Evolutionary conservation across 2,113 vertebrate genomes (phyloP), one percentile per base, ranked within the genome.

Genomic region (Hystrix cristata): DNA sequence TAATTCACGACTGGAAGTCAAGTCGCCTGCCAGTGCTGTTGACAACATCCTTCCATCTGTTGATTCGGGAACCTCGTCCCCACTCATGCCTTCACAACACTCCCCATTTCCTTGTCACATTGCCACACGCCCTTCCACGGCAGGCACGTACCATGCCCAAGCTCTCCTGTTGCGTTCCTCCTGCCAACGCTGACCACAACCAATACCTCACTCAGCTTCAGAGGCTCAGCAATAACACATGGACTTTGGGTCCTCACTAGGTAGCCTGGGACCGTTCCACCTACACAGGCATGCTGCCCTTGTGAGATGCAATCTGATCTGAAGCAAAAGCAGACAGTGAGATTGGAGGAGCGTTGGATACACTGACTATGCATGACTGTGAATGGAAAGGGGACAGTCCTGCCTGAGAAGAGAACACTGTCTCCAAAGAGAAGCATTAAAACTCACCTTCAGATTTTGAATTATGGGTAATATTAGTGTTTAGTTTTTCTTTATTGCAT

Each of bases 1-100:
- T 80, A 91, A 91, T 83, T 95, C 62, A 79, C 91, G 82, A 93
- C 88, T 67, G 83, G 16, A 92, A 93, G 38, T 92, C 60, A 87
- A 84, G 84, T 31, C 57, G 64, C 31, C 79, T 86, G 64, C 91
- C 85, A 88, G 21, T 1, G 2, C 43, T 64, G 3, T 71, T 29
- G 60, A 89, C 27, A 76, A 8, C 7, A 71, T 14, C 21, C 16
- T 94, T 96, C 88, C 53, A 90, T 46, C 71, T 78, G 12, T 43
- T 85, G 71, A 57, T 29, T 67, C 71, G 84, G 43, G 19, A 6
- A 72, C 55, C 53, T 14, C 48, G 31, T 90, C 27, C 19, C 16
- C 16, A 51, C 34, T 64, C 59, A 71, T 27, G 64, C 43, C 59
- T 71, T 96, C 60, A 71, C 31, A 84, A 64, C 46, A 76, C n/a